These are phyloP conservation scores for Caenorhabditis uteleia DNA, from an alignment of 2,888 invertebrate genomes.

Conservation along the genomic window DNA sequence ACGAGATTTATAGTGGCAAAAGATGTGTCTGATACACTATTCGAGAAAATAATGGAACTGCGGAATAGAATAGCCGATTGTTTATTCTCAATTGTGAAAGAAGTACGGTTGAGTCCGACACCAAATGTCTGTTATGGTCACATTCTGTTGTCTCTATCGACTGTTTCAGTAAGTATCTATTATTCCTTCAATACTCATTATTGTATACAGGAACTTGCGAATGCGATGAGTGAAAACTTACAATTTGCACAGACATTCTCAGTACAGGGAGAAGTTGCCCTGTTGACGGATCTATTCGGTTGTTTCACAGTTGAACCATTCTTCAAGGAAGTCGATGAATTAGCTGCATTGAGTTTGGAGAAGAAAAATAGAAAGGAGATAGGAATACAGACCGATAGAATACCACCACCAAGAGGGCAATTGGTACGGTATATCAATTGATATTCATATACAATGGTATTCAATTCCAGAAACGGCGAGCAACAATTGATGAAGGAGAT, in stretches of 20 bases:
- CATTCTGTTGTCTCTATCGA: slow-evolving; percentile 60
- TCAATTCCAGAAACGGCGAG: slow-evolving; percentile 26
- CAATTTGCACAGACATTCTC: slow-evolving; percentile 67
- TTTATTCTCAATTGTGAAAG: slow-evolving; percentile 58
- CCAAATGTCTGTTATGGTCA: slow-evolving; percentile 56
- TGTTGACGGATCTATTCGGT: slow-evolving; percentile 64
- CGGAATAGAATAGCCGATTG: slow-evolving; percentile 61
- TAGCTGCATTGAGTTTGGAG: slow-evolving; percentile 18
- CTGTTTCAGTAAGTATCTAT: slow-evolving; percentile 50
- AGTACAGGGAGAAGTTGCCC: slow-evolving; percentile 54
- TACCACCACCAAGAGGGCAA: slow-evolving; percentile 18
- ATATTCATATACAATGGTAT: neutral
- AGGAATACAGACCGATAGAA: slow-evolving; percentile 26
- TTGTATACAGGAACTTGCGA: slow-evolving; percentile 57
- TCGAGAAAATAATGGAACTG: slow-evolving; percentile 53
- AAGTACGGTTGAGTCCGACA: slow-evolving; percentile 45
- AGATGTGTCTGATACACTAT: slow-evolving; percentile 54
- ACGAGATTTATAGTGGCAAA: slow-evolving; percentile 58
- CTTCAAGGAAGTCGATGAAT: slow-evolving; percentile 37
- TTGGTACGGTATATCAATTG: no score
- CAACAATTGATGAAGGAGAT: slow-evolving; percentile 48
- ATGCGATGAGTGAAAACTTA: slow-evolving; percentile 63
- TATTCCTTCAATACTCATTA: neutral
- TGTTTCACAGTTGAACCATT: slow-evolving; percentile 67
- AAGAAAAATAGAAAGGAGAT: slow-evolving; percentile 16